Percentiles rank a stretch among this genome's conserved stretches.
Conservation (phyloP, 2,888 invertebrate genomes). For the Cheilosia variabilis region DNA sequence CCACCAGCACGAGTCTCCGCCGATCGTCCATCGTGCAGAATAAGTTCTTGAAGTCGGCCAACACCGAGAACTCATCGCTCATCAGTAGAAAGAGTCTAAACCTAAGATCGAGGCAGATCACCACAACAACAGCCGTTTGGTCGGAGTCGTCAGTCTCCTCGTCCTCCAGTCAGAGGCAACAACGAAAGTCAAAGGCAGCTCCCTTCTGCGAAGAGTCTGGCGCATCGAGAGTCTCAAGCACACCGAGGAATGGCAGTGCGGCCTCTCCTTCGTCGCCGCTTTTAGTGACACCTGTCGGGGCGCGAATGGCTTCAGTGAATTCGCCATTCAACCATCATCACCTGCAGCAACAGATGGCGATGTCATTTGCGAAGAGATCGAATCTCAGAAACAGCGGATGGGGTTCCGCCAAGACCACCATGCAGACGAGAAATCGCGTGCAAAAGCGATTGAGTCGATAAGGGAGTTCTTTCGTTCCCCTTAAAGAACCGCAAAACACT, state of each 20-base stretch:
- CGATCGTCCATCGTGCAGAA: constrained; percentile 50
- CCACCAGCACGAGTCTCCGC: constrained; percentile 40
- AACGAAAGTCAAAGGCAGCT: constrained; percentile 44
- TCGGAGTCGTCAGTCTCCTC: constrained; percentile 23
- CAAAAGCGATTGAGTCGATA: constrained; percentile 78
- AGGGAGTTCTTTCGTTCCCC: background rate
- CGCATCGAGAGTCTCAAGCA: constrained; percentile 13
- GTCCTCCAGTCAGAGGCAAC: constrained; percentile 34
- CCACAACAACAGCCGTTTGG: constrained; percentile 30
- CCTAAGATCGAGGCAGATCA: constrained; percentile 56
- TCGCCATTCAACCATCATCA: constrained; percentile 24
- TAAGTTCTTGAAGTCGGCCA: constrained; percentile 56
- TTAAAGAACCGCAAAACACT: background rate
- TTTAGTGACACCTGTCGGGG: background rate
- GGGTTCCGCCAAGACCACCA: constrained; percentile 76
- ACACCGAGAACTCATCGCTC: constrained; percentile 45
- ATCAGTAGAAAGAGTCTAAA: constrained; percentile 57
- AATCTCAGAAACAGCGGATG: constrained; percentile 78
- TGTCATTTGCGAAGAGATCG: constrained; percentile 56
- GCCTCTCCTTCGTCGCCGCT: background rate
- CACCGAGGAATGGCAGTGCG: constrained; percentile 3
- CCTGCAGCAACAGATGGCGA: constrained; percentile 43
- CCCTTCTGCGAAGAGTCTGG: constrained; percentile 48
- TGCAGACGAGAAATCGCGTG: constrained; percentile 77
- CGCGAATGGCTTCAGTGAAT: background rate